Evolutionary conservation across 2,888 invertebrate genomes (phyloP).

Genomic region (Cristatella mucedo): DNA sequence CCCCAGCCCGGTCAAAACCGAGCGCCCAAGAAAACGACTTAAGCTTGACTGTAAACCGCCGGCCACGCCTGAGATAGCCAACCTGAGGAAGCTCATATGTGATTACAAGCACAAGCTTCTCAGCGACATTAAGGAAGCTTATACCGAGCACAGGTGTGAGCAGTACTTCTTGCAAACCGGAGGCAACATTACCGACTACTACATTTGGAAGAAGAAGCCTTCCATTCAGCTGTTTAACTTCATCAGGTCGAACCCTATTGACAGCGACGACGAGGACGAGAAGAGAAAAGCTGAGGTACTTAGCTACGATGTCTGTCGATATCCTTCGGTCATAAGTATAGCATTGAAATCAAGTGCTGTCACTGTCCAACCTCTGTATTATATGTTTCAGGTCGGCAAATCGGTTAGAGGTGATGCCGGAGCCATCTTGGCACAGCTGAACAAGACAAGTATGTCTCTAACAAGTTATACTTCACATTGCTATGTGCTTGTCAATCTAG

Average conservation of each 20-base stretch:
- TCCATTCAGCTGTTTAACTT: constrained; percentile 55
- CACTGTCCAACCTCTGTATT: no score
- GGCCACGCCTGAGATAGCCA: constrained; percentile 22
- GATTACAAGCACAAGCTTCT: constrained; percentile 23
- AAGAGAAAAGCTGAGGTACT: constrained; percentile 17
- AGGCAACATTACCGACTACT: constrained; percentile 74
- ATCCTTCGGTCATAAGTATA: constrained; percentile 3
- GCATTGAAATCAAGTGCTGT: background rate
- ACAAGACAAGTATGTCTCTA: no score
- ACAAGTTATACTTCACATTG: no score
- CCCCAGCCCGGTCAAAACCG: constrained; percentile 7
- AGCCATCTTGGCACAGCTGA: no score
- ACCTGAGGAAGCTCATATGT: constrained; percentile 22
- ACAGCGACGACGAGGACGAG: constrained; percentile 46
- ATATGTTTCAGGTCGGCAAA: no score
- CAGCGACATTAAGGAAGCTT: constrained; percentile 28
- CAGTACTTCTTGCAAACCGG: constrained; percentile 69
- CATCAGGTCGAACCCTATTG: constrained; percentile 55
- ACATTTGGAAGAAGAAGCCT: constrained; percentile 64
- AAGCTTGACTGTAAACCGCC: constrained; percentile 30
- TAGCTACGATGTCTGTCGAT: constrained; percentile 14
- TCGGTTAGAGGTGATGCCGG: no score
- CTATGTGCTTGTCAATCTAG: no score
- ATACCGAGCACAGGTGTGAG: constrained; percentile 47
- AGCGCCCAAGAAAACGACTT: constrained; percentile 18